Base-by-base conservation (phyloP, 1,140 invertebrate species). In the Bombus waltoni region DNA sequence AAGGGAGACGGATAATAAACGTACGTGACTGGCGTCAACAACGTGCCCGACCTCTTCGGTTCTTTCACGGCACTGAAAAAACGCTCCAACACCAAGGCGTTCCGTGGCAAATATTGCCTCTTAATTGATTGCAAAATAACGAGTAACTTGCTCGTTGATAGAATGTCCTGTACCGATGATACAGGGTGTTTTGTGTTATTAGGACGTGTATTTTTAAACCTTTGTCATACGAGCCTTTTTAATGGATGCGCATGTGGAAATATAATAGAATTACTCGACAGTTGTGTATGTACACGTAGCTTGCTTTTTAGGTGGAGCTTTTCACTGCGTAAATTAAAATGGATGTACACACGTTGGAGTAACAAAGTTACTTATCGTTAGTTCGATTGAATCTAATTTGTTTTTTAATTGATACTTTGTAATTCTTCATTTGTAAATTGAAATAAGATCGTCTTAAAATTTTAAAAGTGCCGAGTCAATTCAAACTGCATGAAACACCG, bases 11-110 rank as follows among this genome's bases (percentile, higher is more conserved):
- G 70, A 40, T 75, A 59, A 78, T 79, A 80, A 85, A 85, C 76
- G 70, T 65, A 78, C 75, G 81, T 78, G 75, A 87, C 59, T 53
- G 53, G 77, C 44, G 66, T 79, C 35, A 38, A 73, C 32, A 32
- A 59, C n/a, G 62, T 28, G 15, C 4, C 6, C 3, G 40, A 68
- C 66, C 22, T 75, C 25, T 65, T 22, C n/a, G 38, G 1, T 44
- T 57, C 38, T 44, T 68, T 47, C 10, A 8, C 10, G 62, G 1
- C 32, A 28, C 32, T 25, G 47, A 78, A 65, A 78, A 66, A 44
- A 11, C 10, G 28, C 18, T 76, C 25, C 53, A 15, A 76, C 32
- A 15, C 57, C 47, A 38, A 71, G 38, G 38, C 11, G 10, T 28
- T 28, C 53, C 53, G 35, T 38, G 47, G 47, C 28, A 28, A 75